Evolutionary conservation across 2,113 vertebrate species (phyloP).

Genomic region (Misgurnus anguillicaudatus): DNA sequence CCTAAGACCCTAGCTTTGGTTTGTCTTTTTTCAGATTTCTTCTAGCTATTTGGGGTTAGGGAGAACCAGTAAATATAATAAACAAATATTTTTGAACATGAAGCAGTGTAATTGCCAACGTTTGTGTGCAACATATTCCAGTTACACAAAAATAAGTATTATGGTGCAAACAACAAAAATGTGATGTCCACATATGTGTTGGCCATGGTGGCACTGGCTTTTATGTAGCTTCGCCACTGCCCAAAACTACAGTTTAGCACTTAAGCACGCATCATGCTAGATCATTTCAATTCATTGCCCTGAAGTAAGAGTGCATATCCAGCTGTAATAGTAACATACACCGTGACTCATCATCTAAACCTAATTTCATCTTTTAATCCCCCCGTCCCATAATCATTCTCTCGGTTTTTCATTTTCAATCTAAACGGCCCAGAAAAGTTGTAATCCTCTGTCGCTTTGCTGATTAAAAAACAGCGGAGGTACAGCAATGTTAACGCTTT

Average conservation of each 20-base stretch:
- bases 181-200: too few relatives aligned
- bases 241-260: background rate
- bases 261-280: background rate
- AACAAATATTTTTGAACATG: too few relatives aligned
- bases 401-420: slow-evolving; percentile 42
- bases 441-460: slow-evolving; percentile 40
- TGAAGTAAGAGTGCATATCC: background rate
- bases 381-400: slow-evolving; percentile 3
- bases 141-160: too few relatives aligned
- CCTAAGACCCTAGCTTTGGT: too few relatives aligned
- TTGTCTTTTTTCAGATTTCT: too few relatives aligned
- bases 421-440: slow-evolving; percentile 33
- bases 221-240: too few relatives aligned
- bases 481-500: slow-evolving; percentile 34
- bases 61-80: too few relatives aligned
- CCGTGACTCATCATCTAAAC: slow-evolving; percentile 15
- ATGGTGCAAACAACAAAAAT: too few relatives aligned
- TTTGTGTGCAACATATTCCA: too few relatives aligned
- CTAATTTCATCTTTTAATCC: slow-evolving; percentile 17
- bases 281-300: background rate
- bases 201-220: too few relatives aligned
- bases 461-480: slow-evolving; percentile 49
- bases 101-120: too few relatives aligned
- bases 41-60: too few relatives aligned
- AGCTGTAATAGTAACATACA: background rate